These are phyloP conservation scores for Patiria miniata DNA, from an alignment of 35 echinoderm and acorn worm species.

Conservation along the genomic window DNA sequence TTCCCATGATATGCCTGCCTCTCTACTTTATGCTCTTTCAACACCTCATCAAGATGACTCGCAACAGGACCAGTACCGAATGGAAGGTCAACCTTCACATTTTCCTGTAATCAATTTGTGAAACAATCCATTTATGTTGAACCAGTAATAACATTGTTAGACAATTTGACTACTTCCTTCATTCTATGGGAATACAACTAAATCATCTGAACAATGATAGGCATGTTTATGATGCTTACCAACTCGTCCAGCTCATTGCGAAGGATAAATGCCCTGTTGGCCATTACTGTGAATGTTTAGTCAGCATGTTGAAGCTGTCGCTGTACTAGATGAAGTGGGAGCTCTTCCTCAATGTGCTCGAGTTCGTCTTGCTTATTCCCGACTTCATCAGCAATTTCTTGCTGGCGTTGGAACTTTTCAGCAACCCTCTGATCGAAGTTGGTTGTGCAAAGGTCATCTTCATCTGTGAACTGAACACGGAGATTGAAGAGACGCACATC, in stretches of 20 bases:
- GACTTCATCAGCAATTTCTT: background rate
- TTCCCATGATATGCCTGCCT: conserved; percentile 66
- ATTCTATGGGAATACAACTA: background rate
- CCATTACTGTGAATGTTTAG: background rate
- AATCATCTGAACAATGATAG: too few relatives aligned
- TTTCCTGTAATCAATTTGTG: background rate
- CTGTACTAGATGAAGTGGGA: conserved; percentile 23
- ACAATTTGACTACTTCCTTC: background rate
- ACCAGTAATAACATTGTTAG: background rate
- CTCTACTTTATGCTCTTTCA: conserved; percentile 20
- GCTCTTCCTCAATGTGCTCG: conserved; percentile 23
- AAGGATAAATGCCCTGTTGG: background rate
- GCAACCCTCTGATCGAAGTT: conserved; percentile 2
- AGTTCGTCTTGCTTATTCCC: background rate
- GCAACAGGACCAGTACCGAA: conserved; percentile 45
- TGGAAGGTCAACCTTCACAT: background rate
- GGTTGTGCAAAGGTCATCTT: too few relatives aligned
- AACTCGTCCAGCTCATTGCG: background rate
- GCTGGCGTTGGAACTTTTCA: background rate
- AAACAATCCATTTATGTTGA: background rate
- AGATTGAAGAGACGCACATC: background rate
- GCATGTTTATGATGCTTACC: background rate
- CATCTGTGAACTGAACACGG: background rate
- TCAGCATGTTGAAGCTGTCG: background rate
- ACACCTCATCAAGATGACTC: conserved; percentile 3